A percentile compares a stretch with the other conserved stretches of the same genome.
phyloP scores from a whole-genome alignment of 2,797 vertebrate genomes.

The Chrysocyon brachyurus region DNA sequence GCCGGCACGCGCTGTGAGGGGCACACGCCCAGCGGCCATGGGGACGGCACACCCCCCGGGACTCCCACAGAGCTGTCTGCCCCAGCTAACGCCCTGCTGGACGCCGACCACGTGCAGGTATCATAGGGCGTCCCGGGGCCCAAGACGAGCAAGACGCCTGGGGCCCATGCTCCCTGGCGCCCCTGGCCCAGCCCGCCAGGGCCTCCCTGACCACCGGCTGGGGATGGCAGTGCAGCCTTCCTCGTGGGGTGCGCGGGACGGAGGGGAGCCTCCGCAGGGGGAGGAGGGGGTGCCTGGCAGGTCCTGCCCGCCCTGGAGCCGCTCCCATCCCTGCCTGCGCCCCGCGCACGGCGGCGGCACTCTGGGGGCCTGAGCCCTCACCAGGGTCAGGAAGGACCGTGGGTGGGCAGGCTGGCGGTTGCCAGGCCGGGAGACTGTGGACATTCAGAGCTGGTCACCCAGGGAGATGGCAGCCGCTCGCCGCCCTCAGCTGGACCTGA shows the following conservation, averaged over 20 bases:
- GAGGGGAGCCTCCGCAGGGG: accelerated
- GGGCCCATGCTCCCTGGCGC: neutral
- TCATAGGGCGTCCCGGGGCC: neutral
- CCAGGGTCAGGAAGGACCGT: neutral
- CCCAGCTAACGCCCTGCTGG: neutral
- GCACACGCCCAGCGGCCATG: neutral
- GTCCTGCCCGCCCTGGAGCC: neutral
- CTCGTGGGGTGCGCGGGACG: neutral
- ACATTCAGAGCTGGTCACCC: conserved; percentile 66
- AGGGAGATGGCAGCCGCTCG: conserved; percentile 52
- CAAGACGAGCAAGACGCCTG: neutral
- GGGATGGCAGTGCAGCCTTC: accelerated
- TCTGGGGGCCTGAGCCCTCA: neutral
- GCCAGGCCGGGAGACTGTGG: neutral
- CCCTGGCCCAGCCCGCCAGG: neutral
- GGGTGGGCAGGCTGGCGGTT: neutral
- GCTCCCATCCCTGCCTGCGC: neutral
- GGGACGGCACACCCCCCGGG: too few relatives aligned
- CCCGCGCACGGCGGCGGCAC: neutral
- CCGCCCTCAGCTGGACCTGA: conserved; percentile 41
- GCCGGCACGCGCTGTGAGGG: neutral
- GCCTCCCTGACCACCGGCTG: neutral
- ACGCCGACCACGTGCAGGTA: too few relatives aligned
- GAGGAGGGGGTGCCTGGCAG: neutral
- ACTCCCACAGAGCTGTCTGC: accelerated